These are phyloP conservation scores for Lates calcarifer DNA, from an alignment of 2,113 vertebrate species.

Conservation along the genomic window DNA sequence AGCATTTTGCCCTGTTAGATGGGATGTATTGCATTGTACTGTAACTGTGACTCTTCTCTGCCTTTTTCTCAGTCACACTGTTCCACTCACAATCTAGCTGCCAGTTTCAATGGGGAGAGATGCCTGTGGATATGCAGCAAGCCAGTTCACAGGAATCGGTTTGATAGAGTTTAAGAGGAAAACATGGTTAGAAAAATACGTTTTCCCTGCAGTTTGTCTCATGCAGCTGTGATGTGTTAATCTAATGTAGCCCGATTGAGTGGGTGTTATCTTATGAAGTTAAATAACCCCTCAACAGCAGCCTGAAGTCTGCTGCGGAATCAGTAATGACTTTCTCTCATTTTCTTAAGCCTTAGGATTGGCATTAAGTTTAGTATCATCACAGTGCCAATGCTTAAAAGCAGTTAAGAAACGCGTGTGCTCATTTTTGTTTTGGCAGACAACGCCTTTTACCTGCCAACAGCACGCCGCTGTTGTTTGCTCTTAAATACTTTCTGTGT, in stretches of 20 bases:
- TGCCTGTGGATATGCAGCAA: conserved; percentile 23
- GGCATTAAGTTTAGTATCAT: conserved; percentile 14
- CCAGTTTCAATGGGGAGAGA: conserved; percentile 32
- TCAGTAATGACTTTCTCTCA: conserved; percentile 13
- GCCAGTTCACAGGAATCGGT: conserved; percentile 9
- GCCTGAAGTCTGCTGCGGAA: conserved; percentile 7
- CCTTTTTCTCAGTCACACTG: conserved; percentile 8
- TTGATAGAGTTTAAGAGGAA: not conserved
- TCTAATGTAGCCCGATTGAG: not conserved
- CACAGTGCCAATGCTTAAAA: conserved; percentile 35
- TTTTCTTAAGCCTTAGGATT: conserved; percentile 13
- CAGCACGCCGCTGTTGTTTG: conserved; percentile 35
- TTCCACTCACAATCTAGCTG: conserved; percentile 15
- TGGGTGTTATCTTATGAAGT: not conserved
- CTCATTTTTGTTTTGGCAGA: conserved; percentile 35
- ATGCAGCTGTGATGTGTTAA: conserved; percentile 13
- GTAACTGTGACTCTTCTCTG: conserved; percentile 20
- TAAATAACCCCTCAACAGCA: conserved; percentile 8
- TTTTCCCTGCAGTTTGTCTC: not conserved
- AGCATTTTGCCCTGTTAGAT: conserved; percentile 43
- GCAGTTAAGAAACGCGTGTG: conserved; percentile 25
- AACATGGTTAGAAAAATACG: not conserved
- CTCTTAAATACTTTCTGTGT: conserved; percentile 13
- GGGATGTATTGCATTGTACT: conserved; percentile 29
- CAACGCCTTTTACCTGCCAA: conserved; percentile 20